Evolutionary conservation across 2,797 vertebrate genomes (phyloP).

Genomic region (Rhinophrynus dorsalis): DNA sequence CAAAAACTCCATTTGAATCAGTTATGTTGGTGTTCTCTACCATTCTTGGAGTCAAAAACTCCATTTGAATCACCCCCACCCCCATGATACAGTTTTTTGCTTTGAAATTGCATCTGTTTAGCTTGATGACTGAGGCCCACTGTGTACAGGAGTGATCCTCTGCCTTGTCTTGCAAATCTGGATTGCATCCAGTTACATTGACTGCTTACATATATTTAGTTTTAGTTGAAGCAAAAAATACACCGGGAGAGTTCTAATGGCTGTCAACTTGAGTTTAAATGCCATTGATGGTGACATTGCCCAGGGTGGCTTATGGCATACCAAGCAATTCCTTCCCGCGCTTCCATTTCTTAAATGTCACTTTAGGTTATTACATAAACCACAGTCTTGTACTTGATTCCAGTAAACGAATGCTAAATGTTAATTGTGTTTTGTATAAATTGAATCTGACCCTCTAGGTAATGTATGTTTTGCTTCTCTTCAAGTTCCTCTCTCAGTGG

Average conservation of each 20-base stretch:
- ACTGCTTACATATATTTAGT: not conserved
- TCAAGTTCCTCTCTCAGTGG: slow-evolving; percentile 1
- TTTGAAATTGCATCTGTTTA: too few relatives aligned
- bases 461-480: slow-evolving; percentile 20
- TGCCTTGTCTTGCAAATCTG: too few relatives aligned
- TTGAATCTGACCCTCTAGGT: slow-evolving; percentile 16
- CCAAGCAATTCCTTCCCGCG: not conserved
- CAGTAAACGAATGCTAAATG: slow-evolving; percentile 18
- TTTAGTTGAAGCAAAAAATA: not conserved
- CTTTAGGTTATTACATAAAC: slow-evolving; percentile 20
- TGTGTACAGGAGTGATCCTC: too few relatives aligned
- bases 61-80: too few relatives aligned
- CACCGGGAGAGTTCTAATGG: slow-evolving; percentile 4
- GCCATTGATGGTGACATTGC: not conserved
- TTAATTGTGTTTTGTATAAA: slow-evolving; percentile 25
- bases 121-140: too few relatives aligned
- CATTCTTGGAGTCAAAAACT: too few relatives aligned
- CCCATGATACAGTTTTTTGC: too few relatives aligned
- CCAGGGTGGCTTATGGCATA: not conserved
- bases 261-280: slow-evolving; percentile 26
- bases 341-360: slow-evolving; percentile 28
- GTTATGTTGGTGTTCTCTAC: too few relatives aligned
- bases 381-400: not conserved
- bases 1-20: too few relatives aligned
- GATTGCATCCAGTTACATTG: not conserved